These are phyloP conservation scores for Moxostoma hubbsi DNA, from an alignment of 2,797 vertebrate genomes.

Conservation along the genomic window DNA sequence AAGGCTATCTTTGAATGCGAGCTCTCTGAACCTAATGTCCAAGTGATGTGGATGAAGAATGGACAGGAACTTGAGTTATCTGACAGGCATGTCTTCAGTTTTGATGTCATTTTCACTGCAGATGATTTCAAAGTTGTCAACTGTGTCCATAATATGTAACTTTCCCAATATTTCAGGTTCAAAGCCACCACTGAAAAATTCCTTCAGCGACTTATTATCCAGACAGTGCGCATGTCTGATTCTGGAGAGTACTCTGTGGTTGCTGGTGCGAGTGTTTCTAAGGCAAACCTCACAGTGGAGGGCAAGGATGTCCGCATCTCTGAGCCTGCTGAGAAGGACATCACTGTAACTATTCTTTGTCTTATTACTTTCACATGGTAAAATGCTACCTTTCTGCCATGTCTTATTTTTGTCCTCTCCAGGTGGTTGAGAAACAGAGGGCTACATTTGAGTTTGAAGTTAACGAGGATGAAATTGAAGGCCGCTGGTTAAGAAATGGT, in stretches of 20 bases:
- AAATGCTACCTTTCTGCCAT: background rate
- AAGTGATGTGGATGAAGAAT: slow-evolving; percentile 97
- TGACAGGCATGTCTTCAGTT: slow-evolving; percentile 44
- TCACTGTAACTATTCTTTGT: slow-evolving; percentile 67
- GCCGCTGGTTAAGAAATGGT: slow-evolving; percentile 86
- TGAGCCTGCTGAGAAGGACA: slow-evolving; percentile 71
- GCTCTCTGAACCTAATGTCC: slow-evolving; percentile 92
- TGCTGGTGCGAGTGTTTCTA: slow-evolving; percentile 92
- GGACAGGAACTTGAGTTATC: slow-evolving; percentile 84
- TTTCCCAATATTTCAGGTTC: slow-evolving; percentile 46
- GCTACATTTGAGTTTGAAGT: slow-evolving; percentile 89
- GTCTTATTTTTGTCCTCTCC: slow-evolving; percentile 2
- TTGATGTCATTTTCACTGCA: background rate
- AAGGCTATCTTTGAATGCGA: slow-evolving; percentile 96
- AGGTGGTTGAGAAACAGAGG: slow-evolving; percentile 87
- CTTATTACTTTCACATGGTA: background rate
- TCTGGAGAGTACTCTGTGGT: slow-evolving; percentile 93
- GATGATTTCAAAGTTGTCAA: background rate
- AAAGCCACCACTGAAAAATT: slow-evolving; percentile 86
- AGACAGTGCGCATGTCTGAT: slow-evolving; percentile 89
- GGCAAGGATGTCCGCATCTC: slow-evolving; percentile 87
- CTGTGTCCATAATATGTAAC: background rate
- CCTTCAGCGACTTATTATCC: slow-evolving; percentile 91
- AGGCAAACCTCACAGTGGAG: slow-evolving; percentile 88
- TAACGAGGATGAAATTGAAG: slow-evolving; percentile 88